Evolutionary conservation across 2,888 invertebrate species (phyloP).

Genomic region (Tiliacea citrago): DNA sequence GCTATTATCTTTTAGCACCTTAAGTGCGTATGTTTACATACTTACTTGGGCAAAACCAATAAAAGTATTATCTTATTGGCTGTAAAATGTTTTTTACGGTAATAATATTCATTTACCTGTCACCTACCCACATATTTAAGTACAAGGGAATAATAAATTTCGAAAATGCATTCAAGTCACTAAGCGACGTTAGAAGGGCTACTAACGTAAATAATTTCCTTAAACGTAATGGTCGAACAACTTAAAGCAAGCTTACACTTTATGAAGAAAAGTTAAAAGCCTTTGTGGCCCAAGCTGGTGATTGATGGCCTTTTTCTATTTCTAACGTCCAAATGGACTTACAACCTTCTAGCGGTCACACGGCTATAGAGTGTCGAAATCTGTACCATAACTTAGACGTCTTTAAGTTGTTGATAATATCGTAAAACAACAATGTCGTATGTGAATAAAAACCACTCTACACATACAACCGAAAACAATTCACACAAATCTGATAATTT

Average conservation of each 20-base stretch:
- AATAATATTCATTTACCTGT: slow-evolving; percentile 4
- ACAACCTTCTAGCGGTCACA: slow-evolving; percentile 48
- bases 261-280: slow-evolving; percentile 62
- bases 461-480: too few relatives aligned
- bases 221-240: slow-evolving; percentile 66
- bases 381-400: slow-evolving; percentile 26
- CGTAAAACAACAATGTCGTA: slow-evolving; percentile 10
- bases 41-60: slow-evolving; percentile 19
- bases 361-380: slow-evolving; percentile 56
- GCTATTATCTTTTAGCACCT: slow-evolving; percentile 25
- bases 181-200: slow-evolving; percentile 29
- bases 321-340: slow-evolving; percentile 59
- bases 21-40: slow-evolving; percentile 15
- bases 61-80: slow-evolving; percentile 13
- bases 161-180: slow-evolving; percentile 32
- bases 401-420: slow-evolving; percentile 25
- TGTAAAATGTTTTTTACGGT: slow-evolving; percentile 1
- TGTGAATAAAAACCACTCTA: slow-evolving; percentile 1
- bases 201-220: slow-evolving; percentile 66
- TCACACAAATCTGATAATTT: slow-evolving; percentile 31
- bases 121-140: not conserved
- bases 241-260: slow-evolving; percentile 61
- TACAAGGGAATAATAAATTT: slow-evolving; percentile 19
- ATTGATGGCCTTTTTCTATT: slow-evolving; percentile 70
- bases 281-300: slow-evolving; percentile 66